phyloP scores from a whole-genome alignment of 1,140 invertebrate genomes.

The Vanessa atalanta region DNA sequence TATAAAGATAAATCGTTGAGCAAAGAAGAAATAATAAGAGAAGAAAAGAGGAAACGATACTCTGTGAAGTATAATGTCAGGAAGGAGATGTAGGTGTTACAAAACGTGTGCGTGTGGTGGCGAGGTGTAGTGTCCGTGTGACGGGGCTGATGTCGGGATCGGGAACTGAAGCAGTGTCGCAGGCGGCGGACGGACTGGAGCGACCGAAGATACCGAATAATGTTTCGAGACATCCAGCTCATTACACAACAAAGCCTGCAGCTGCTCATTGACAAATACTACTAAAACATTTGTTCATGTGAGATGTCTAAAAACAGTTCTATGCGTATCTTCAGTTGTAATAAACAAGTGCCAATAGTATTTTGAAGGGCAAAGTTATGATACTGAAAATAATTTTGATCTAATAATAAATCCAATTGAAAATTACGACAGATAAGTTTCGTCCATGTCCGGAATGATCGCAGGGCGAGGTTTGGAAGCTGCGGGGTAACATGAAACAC shows the following conservation, averaged over 20 bases:
- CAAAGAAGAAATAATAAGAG: constrained; percentile 10
- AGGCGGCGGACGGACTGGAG: constrained; percentile 44
- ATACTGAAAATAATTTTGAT: constrained; percentile 3
- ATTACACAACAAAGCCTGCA: too few relatives aligned
- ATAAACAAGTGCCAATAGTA: constrained; percentile 16
- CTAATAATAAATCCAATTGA: constrained; percentile 10
- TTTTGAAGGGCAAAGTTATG: constrained; percentile 4
- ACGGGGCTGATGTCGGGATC: constrained; percentile 11
- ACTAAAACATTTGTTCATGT: not conserved
- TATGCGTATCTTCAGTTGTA: constrained; percentile 16
- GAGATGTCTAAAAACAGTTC: constrained; percentile 24
- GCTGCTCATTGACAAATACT: not conserved
- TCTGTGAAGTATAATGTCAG: constrained; percentile 27
- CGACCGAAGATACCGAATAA: constrained; percentile 25
- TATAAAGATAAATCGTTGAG: constrained; percentile 11
- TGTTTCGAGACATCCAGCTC: constrained; percentile 26
- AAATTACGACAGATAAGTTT: constrained; percentile 34
- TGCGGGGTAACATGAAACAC: constrained; percentile 59
- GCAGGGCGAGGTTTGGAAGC: constrained; percentile 40
- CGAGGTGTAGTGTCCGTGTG: constrained; percentile 41
- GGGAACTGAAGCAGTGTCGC: constrained; percentile 35
- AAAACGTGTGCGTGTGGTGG: constrained; percentile 30
- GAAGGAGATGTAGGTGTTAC: constrained; percentile 21
- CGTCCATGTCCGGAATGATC: constrained; percentile 49
- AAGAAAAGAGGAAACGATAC: constrained; percentile 20